Evolutionary conservation across 2,888 invertebrate species (phyloP).

Genomic region (Caenorhabditis sp.): DNA sequence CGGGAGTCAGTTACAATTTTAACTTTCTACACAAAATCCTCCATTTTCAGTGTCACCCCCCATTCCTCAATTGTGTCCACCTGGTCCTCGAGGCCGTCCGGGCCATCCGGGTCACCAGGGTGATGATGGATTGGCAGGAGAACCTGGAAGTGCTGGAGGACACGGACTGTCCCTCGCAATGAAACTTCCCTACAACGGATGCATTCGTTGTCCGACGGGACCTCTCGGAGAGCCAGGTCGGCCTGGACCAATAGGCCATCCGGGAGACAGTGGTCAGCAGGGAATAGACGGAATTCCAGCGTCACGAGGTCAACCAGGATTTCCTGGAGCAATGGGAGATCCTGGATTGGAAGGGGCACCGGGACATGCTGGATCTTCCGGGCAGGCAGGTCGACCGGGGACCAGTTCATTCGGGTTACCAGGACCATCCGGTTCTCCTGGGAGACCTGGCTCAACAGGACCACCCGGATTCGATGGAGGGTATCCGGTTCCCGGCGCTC

Average conservation of each 20-base stretch:
- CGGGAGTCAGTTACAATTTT: conserved; percentile 37
- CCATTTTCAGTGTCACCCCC: conserved; percentile 31
- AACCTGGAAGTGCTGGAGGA: conserved; percentile 44
- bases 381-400: conserved; percentile 45
- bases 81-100: conserved; percentile 40
- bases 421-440: conserved; percentile 26
- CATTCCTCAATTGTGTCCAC: conserved; percentile 10
- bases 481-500: conserved; percentile 23
- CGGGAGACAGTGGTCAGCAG: conserved; percentile 17
- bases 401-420: conserved; percentile 22
- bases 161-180: conserved; percentile 35
- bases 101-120: conserved; percentile 49
- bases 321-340: conserved; percentile 36
- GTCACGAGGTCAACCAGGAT: conserved; percentile 22
- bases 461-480: conserved; percentile 39
- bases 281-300: conserved; percentile 43
- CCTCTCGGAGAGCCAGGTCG: conserved; percentile 31
- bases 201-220: conserved; percentile 51
- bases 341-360: conserved; percentile 19
- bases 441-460: conserved; percentile 34
- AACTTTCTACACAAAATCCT: no score
- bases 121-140: conserved; percentile 37
- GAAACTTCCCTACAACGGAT: conserved; percentile 49
- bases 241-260: conserved; percentile 32
- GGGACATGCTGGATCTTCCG: conserved; percentile 33